These are phyloP conservation scores for Ephialtes manifestator DNA, from an alignment of 2,888 invertebrate genomes.

Conservation along the genomic window DNA sequence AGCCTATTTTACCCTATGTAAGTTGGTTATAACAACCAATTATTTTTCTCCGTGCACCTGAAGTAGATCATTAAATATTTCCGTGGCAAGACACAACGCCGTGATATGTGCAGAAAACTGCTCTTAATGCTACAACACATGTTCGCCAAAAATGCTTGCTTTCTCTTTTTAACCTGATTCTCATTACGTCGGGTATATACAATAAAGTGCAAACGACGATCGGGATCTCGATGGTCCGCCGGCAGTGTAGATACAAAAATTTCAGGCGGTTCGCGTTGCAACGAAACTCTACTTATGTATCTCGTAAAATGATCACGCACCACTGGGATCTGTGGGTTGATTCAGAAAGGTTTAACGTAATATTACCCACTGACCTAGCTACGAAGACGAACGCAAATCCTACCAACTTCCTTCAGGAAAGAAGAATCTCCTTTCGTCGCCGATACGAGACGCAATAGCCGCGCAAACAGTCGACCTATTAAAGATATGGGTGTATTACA, in stretches of 20 bases:
- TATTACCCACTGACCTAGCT: constrained; percentile 71
- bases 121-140: constrained; percentile 1
- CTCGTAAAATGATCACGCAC: constrained; percentile 18
- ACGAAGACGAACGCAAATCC: constrained; percentile 9
- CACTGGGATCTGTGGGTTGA: not conserved
- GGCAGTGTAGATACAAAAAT: not conserved
- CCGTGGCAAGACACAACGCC: not conserved
- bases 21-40: no score
- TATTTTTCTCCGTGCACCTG: no score
- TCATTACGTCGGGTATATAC: not conserved
- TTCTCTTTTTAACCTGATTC: constrained; percentile 63
- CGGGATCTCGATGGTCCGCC: not conserved
- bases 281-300: constrained; percentile 3
- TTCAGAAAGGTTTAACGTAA: constrained; percentile 30
- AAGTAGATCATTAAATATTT: constrained; percentile 8
- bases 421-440: constrained; percentile 41
- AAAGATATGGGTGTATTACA: constrained; percentile 69
- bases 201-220: not conserved
- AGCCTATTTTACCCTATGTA: no score
- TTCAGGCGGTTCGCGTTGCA: not conserved
- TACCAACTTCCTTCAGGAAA: constrained; percentile 19
- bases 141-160: constrained; percentile 46
- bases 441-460: constrained; percentile 2
- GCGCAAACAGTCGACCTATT: constrained; percentile 68
- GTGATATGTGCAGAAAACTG: constrained; percentile 21